Evolutionary conservation across 2,113 vertebrate species (phyloP), one percentile per base, ranked within the genome.

Genomic region (Phrynosoma platyrhinos): DNA sequence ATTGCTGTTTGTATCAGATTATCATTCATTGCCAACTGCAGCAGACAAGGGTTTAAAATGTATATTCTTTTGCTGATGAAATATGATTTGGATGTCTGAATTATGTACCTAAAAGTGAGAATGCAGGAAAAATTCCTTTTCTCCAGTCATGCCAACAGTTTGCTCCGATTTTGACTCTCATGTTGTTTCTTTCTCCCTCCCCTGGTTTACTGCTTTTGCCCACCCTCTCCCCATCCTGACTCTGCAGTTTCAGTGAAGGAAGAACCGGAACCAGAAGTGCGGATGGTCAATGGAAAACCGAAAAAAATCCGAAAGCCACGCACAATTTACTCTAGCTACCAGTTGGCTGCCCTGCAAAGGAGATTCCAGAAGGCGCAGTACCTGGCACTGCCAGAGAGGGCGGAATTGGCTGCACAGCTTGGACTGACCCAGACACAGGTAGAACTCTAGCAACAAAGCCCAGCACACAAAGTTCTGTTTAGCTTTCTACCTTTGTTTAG

Each of bases 361-460:
- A 98, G 99, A 79, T 99, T 99, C 97, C 98, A 99, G 94, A 99
- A 99, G 93, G 98, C 99, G 85, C 99, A 99, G 92, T 99, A 99
- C 94, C 97, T 99, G 93, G 99, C 99, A 0, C 96, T 99, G 82
- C 99, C 99, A 1, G 99, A 99, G 94, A 96, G 99, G 93, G 99
- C 99, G 0, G 99, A 99, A 91, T 97, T 99, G 88, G 99, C 99
- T 0, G 99, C 99, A 0, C 98, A 99, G 92, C 96, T 99, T 84
- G 99, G 99, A 94, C 97, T 99, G 92, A 99, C 99, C 40, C 99
- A 99, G 97, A 99, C 99, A 32, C 99, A 99, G 98, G 99, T 99
- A 95, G 91, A 8, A 1, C 62, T 68, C 76, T 53, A 77, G 71
- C 75, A 78, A 58, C 52, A 62, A 84, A 5, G 27, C n/a, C 27